These are phyloP conservation scores for Blastobasis adustella DNA, from an alignment of 2,888 invertebrate species.

Conservation along the genomic window DNA sequence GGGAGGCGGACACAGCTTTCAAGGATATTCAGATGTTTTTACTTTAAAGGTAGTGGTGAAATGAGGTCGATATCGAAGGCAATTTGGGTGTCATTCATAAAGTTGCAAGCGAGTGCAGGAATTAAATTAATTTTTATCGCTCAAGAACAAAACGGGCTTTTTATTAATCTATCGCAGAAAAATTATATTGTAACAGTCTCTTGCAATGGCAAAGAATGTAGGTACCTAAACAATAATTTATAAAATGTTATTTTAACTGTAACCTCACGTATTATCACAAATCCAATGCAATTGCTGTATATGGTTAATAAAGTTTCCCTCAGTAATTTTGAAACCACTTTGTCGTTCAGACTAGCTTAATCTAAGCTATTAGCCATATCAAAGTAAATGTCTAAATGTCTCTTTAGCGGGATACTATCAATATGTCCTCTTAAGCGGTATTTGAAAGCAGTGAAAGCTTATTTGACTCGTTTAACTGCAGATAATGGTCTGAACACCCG, in stretches of 20 bases:
- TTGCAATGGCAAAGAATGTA: no score
- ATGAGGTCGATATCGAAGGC: neutral
- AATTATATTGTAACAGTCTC: no score
- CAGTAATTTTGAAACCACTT: conserved; percentile 17
- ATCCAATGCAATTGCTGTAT: no score
- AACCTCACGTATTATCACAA: no score
- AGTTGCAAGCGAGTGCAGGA: no score
- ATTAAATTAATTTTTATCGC: no score
- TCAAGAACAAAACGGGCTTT: no score
- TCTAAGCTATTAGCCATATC: conserved; percentile 29
- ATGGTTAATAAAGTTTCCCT: conserved; percentile 20
- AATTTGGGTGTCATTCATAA: neutral
- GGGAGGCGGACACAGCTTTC: neutral
- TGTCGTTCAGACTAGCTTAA: conserved; percentile 22
- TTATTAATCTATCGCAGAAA: no score
- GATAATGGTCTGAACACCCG: conserved; percentile 25
- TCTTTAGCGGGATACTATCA: conserved; percentile 33
- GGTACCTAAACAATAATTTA: no score
- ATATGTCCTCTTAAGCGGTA: conserved; percentile 26
- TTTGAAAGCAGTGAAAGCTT: conserved; percentile 46
- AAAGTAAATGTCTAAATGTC: conserved; percentile 26
- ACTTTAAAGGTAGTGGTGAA: neutral
- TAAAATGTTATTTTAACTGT: no score
- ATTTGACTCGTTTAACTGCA: conserved; percentile 30
- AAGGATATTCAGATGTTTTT: neutral